Conservation (phyloP, 2,113 vertebrate species). For the Sceloporus undulatus region DNA sequence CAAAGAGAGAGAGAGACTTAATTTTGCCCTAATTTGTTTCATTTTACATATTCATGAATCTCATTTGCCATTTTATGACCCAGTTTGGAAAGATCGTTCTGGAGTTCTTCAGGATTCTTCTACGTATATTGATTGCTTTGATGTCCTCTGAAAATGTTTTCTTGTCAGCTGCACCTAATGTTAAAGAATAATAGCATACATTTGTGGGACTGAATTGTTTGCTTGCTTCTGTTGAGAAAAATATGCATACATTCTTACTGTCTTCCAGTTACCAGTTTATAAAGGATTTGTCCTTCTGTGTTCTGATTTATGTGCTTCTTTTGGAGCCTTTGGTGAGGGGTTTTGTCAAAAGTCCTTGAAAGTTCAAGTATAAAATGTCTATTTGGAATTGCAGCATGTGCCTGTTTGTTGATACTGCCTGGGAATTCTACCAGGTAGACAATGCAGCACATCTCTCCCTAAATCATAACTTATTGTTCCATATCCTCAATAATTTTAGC, state of each 20-base stretch:
- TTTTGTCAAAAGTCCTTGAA: not conserved
- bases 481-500: not conserved
- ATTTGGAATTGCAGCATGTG: not conserved
- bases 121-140: too few relatives aligned
- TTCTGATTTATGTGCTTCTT: not conserved
- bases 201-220: not conserved
- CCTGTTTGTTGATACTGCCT: not conserved
- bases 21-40: not conserved
- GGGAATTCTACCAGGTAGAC: not conserved
- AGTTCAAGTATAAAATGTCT: not conserved
- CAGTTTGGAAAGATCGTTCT: not conserved
- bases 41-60: not conserved
- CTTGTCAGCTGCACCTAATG: not conserved
- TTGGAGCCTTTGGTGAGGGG: not conserved
- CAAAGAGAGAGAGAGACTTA: not conserved
- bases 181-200: not conserved
- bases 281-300: not conserved
- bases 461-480: not conserved
- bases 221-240: not conserved
- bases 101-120: not conserved
- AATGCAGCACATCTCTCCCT: not conserved
- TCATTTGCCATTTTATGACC: not conserved
- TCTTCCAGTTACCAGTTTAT: not conserved
- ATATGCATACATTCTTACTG: not conserved
- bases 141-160: not conserved